Percentiles rank a stretch among this genome's conserved stretches.
Evolutionary conservation across 2,113 vertebrate species (phyloP).

Genomic region (Oreochromis spilurus): DNA sequence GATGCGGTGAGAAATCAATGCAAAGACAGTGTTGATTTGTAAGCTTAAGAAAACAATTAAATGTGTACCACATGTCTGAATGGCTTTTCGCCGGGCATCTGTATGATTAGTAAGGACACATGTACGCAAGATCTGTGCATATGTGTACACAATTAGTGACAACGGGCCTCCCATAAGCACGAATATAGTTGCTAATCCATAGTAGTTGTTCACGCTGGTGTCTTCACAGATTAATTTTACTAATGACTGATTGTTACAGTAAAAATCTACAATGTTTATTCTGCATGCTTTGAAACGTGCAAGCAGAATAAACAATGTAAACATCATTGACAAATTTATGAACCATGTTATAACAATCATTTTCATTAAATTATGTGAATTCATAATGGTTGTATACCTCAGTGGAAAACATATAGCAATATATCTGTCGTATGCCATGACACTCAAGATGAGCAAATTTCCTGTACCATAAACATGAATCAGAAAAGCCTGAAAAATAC

Average conservation of each 20-base stretch:
- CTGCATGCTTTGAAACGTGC: slow-evolving; percentile 39
- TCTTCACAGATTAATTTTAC: slow-evolving; percentile 53
- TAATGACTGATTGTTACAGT: slow-evolving; percentile 62
- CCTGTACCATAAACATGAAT: slow-evolving; percentile 50
- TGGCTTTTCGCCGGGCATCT: slow-evolving; percentile 45
- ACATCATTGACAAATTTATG: not conserved
- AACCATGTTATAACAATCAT: slow-evolving; percentile 46
- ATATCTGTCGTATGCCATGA: slow-evolving; percentile 68
- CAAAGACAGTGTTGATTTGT: slow-evolving; percentile 25
- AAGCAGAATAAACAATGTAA: not conserved
- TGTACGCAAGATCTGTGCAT: slow-evolving; percentile 49
- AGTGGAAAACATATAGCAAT: slow-evolving; percentile 63
- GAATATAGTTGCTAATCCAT: slow-evolving; percentile 9
- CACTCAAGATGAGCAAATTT: slow-evolving; percentile 48
- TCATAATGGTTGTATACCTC: slow-evolving; percentile 58
- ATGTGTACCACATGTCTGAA: slow-evolving; percentile 64
- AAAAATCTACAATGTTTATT: slow-evolving; percentile 49
- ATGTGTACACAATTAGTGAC: slow-evolving; percentile 41
- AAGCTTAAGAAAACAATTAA: slow-evolving; percentile 50
- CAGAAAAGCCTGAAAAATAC: slow-evolving; percentile 51
- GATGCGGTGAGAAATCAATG: slow-evolving; percentile 42
- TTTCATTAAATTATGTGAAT: not conserved
- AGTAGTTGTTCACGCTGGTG: slow-evolving; percentile 41
- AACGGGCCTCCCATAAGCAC: not conserved
- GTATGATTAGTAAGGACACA: slow-evolving; percentile 34